Base-by-base conservation (phyloP, 2,113 vertebrate species). In the Danio rerio region DNA sequence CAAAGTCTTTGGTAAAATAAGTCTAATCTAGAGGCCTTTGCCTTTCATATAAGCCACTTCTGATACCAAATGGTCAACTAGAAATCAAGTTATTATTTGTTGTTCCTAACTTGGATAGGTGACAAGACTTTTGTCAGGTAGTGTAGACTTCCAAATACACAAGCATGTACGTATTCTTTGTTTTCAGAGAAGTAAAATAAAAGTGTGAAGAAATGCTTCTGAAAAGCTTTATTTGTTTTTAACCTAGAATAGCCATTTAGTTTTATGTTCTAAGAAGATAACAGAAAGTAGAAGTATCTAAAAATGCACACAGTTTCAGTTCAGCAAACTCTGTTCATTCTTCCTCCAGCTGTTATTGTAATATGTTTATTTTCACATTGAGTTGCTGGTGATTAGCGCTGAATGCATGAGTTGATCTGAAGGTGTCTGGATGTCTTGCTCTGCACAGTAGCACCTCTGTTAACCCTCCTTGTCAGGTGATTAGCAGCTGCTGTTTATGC, bases 261-360 rank as follows among this genome's bases (percentile, higher is more conserved):
- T 13, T 21, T 43, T 3, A 61, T n/a, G 55, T 9, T 80, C 45
- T 59, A 69, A 69, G 65, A 69, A 68, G 42, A 10, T 42, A 47
- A 68, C 42, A 18, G n/a, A n/a, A 68, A 49, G 43, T 49, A 49
- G n/a, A 49, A 49, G 66, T 69, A 49, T 18, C 42, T 47, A 18
- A 9, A 68, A 55, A 53, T 16, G n/a, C 16, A n/a, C n/a, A n/a
- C n/a, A 74, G 53, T 75, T 75, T 75, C 55, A 75, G 72, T 75
- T 58, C 72, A 74, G 72, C 72, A 58, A 74, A 58, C 72, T 7
- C 5, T 10, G 12, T 18, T 5, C 3, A 43, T 58, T 20, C 11
- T 45, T 45, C 55, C 12, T 69, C 66, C 10, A 45, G 16, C 3
- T 45, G 31, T 18, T 16, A 18, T 75, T 45, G 9, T 6, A 7